Percentiles rank a stretch among this genome's conserved stretches.
phyloP scores from a whole-genome alignment of 2,113 vertebrate species.

The Crotalus helleri region DNA sequence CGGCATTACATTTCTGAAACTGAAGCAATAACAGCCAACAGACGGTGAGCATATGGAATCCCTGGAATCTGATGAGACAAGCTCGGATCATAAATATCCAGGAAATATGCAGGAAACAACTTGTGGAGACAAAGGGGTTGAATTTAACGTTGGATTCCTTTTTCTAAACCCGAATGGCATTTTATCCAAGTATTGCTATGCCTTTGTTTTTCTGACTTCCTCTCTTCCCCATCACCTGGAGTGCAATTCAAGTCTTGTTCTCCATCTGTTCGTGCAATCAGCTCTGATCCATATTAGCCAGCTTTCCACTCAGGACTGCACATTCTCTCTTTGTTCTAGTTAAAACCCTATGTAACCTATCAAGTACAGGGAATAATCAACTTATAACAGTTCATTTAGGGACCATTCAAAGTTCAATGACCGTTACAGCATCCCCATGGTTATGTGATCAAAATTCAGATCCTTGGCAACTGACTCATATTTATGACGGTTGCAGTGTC shows the following conservation, averaged over 20 bases:
- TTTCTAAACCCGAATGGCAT: not conserved
- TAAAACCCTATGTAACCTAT: rapidly evolving
- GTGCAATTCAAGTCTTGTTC: not conserved
- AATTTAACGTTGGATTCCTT: not conserved
- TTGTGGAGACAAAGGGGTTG: not conserved
- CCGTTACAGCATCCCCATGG: not conserved
- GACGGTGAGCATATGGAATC: not conserved
- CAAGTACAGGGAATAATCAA: not conserved
- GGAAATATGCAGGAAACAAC: not conserved
- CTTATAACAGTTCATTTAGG: not conserved
- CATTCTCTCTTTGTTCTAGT: not conserved
- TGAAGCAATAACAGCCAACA: not conserved
- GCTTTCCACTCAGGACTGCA: not conserved
- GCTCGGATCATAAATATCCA: not conserved
- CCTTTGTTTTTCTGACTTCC: not conserved
- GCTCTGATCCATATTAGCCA: not conserved
- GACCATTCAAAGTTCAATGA: too few relatives aligned
- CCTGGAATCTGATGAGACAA: not conserved
- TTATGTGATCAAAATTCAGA: not conserved
- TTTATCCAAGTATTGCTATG: not conserved
- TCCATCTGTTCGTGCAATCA: not conserved
- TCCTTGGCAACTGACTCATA: not conserved
- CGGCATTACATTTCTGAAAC: not conserved
- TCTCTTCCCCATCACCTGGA: not conserved
- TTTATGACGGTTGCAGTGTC: not conserved